phyloP scores from a whole-genome alignment of 2,888 invertebrate species.

The Eudasyphora cyanicolor region DNA sequence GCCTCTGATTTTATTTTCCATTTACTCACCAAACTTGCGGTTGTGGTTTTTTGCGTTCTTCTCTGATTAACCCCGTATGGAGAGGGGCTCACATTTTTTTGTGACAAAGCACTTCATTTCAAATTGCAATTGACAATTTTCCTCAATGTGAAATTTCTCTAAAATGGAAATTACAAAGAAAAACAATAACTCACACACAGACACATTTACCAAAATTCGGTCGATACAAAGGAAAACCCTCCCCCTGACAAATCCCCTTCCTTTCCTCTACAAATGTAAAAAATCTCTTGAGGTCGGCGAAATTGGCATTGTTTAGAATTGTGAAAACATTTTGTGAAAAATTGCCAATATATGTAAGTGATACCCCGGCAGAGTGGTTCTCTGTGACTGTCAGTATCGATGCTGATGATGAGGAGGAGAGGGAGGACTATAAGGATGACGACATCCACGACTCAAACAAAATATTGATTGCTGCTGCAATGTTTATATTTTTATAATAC shows the following conservation, averaged over 20 bases:
- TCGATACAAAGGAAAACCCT: neutral
- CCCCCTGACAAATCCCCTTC: conserved; percentile 19
- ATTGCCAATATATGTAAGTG: conserved; percentile 58
- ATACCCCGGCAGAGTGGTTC: conserved; percentile 40
- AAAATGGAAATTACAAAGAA: conserved; percentile 47
- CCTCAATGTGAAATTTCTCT: neutral
- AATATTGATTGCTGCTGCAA: conserved; percentile 15
- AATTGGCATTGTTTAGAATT: conserved; percentile 41
- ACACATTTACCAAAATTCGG: neutral
- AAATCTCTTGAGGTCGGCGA: neutral
- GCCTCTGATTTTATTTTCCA: conserved; percentile 17
- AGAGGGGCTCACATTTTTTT: conserved; percentile 6
- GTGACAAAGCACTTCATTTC: conserved; percentile 48
- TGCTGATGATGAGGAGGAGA: neutral
- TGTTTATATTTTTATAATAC: conserved; percentile 37
- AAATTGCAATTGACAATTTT: conserved; percentile 56
- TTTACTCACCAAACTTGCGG: neutral
- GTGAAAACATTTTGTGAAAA: conserved; percentile 54
- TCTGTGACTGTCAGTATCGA: too few relatives aligned
- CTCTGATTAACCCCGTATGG: conserved; percentile 47
- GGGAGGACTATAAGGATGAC: neutral
- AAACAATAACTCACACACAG: conserved; percentile 45
- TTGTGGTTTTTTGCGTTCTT: conserved; percentile 51
- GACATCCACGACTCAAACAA: conserved; percentile 22
- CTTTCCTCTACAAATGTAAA: neutral